These are phyloP conservation scores for Heterohyrax brucei DNA, from an alignment of 2,797 vertebrate genomes.

Conservation along the genomic window DNA sequence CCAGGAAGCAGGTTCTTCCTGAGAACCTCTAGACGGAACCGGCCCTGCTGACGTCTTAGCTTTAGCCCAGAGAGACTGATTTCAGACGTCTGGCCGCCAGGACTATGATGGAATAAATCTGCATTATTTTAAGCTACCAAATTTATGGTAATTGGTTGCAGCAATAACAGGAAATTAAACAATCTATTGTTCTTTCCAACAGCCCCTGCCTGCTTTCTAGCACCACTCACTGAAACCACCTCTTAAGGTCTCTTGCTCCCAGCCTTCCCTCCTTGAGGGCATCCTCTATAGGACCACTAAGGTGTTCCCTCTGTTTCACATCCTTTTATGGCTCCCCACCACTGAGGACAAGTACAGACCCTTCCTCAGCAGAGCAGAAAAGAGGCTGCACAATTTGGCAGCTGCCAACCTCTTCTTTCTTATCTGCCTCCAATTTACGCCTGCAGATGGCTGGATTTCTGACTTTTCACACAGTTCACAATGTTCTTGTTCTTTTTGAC, in stretches of 20 bases:
- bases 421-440: neutral
- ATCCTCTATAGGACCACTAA: neutral
- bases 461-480: neutral
- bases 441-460: neutral
- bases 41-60: neutral
- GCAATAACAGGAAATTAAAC: neutral
- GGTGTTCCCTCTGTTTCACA: neutral
- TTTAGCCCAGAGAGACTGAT: neutral
- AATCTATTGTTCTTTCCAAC: neutral
- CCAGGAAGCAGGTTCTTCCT: neutral
- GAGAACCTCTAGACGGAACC: neutral
- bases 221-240: neutral
- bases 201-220: neutral
- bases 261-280: neutral
- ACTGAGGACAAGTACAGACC: neutral
- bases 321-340: neutral
- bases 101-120: neutral
- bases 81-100: neutral
- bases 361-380: neutral
- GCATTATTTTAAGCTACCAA: neutral
- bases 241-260: neutral
- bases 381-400: neutral
- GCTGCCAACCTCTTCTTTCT: neutral
- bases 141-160: neutral
- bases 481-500: constrained; percentile 26